Percentiles rank a stretch among this genome's conserved stretches.
These are phyloP conservation scores for Pterophyllum scalare DNA, from an alignment of 2,113 vertebrate species.

Conservation along the genomic window DNA sequence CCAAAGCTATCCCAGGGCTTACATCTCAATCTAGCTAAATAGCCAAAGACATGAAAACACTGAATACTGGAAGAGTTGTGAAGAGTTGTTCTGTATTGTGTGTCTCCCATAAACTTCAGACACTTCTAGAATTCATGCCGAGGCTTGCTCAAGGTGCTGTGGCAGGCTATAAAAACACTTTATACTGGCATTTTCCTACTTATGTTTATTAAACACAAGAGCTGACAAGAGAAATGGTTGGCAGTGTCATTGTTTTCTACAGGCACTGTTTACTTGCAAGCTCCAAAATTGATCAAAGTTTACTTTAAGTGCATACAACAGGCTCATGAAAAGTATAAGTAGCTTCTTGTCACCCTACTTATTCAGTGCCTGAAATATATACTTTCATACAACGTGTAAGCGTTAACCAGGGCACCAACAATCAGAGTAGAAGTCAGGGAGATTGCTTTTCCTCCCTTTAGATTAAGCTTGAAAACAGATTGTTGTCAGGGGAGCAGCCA, in stretches of 20 bases:
- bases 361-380: constrained; percentile 11
- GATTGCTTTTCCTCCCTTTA: constrained; percentile 38
- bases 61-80: constrained; percentile 34
- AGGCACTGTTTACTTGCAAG: background rate
- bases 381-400: constrained; percentile 11
- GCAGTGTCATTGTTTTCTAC: constrained; percentile 11
- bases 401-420: constrained; percentile 38
- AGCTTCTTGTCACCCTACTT: constrained; percentile 17
- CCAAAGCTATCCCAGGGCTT: constrained; percentile 22
- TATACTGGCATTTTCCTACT: constrained; percentile 26
- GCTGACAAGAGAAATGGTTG: constrained; percentile 7
- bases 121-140: constrained; percentile 17
- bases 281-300: constrained; percentile 21
- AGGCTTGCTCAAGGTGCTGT: constrained; percentile 20
- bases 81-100: constrained; percentile 18
- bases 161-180: constrained; percentile 33
- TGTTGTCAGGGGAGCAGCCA: constrained; percentile 25
- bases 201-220: constrained; percentile 37
- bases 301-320: constrained; percentile 6
- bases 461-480: constrained; percentile 48
- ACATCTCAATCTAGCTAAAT: constrained; percentile 38
- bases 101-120: constrained; percentile 11
- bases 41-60: constrained; percentile 35
- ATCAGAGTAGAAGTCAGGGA: constrained; percentile 15
- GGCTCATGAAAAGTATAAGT: constrained; percentile 16